Conservation (phyloP, 2,797 vertebrate species). For the Apodemus agrarius region DNA sequence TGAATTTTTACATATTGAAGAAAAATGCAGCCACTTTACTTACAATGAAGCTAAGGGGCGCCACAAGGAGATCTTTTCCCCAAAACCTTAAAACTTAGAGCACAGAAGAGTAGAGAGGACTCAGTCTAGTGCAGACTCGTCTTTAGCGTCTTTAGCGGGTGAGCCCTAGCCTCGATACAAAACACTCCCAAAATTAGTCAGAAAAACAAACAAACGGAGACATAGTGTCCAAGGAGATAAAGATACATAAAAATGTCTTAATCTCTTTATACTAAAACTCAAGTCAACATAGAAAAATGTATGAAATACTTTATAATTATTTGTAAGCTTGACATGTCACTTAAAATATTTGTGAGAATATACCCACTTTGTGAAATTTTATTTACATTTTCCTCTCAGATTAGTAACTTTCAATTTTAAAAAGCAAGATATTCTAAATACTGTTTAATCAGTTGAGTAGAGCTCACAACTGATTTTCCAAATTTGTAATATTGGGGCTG, state of each 20-base stretch:
- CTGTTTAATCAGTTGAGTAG: neutral
- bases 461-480: neutral
- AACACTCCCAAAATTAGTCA: neutral
- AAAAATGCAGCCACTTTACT: conserved; percentile 33
- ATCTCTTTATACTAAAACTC: conserved; percentile 29
- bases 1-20: neutral
- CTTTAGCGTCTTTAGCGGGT: neutral
- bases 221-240: neutral
- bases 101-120: neutral
- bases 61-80: neutral
- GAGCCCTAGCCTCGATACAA: neutral
- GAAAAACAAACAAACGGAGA: neutral
- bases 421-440: conserved; percentile 6
- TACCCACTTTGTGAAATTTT: neutral
- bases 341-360: neutral
- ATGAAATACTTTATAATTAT: conserved; percentile 20
- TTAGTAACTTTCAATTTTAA: conserved; percentile 44
- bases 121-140: neutral
- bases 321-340: neutral
- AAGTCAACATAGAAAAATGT: conserved; percentile 3
- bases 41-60: conserved; percentile 19
- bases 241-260: neutral
- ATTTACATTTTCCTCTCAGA: neutral
- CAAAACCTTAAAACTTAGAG: neutral
- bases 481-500: neutral